Evolutionary conservation across 2,888 invertebrate species (phyloP).

Genomic region (Neria commutata): DNA sequence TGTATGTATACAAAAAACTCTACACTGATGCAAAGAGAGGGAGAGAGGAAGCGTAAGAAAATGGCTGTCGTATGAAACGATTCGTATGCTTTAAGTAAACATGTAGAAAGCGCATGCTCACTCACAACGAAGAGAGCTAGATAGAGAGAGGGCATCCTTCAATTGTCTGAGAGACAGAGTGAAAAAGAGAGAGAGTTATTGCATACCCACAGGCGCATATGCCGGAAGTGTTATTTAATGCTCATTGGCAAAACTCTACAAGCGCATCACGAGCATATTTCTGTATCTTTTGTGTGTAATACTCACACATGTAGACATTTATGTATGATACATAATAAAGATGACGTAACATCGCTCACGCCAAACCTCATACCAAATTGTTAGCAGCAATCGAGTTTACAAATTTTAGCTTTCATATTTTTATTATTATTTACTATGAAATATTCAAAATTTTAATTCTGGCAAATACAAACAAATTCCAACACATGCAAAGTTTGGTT

Average conservation of each 20-base stretch:
- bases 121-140: neutral
- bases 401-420: neutral
- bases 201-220: neutral
- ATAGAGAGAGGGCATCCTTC: slow-evolving; percentile 2
- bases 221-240: slow-evolving; percentile 26
- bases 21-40: neutral
- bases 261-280: too few relatives aligned
- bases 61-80: neutral
- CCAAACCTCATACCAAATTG: too few relatives aligned
- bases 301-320: too few relatives aligned
- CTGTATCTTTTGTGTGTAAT: too few relatives aligned
- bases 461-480: neutral
- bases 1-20: neutral
- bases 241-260: neutral
- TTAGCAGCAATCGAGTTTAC: too few relatives aligned
- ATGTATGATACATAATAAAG: slow-evolving; percentile 13
- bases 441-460: neutral
- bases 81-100: slow-evolving; percentile 7
- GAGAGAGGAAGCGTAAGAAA: too few relatives aligned
- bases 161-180: too few relatives aligned
- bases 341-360: slow-evolving; percentile 53
- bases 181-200: neutral
- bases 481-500: too few relatives aligned
- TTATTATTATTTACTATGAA: neutral
- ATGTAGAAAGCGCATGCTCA: slow-evolving; percentile 3